Conservation (phyloP, 2,797 vertebrate genomes). For the Pelochelys cantorii region DNA sequence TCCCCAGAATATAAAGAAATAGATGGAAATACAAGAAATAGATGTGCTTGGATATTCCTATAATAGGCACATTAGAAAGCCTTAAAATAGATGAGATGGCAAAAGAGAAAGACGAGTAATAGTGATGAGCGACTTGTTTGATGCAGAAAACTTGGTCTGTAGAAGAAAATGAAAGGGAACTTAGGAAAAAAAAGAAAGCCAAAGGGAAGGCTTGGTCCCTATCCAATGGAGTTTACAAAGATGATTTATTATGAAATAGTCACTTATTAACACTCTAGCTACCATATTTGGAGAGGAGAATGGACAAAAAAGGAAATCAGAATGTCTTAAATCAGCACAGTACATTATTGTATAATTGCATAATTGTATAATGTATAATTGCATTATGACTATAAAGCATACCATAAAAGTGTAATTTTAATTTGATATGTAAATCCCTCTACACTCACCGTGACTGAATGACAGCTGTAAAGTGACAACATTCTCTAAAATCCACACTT, state of each 20-base stretch:
- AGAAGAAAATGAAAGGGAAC: background rate
- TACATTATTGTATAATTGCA: background rate
- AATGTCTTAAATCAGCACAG: background rate
- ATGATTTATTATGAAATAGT: constrained; percentile 23
- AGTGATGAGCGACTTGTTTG: background rate
- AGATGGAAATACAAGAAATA: background rate
- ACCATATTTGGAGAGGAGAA: background rate
- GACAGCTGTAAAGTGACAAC: background rate
- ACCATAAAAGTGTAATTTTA: background rate
- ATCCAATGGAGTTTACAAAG: constrained; percentile 32
- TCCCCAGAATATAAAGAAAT: background rate
- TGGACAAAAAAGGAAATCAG: fast-evolving
- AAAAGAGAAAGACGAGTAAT: background rate
- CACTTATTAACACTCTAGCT: constrained; percentile 29
- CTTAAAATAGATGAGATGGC: background rate
- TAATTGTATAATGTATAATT: background rate
- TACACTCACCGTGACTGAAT: background rate
- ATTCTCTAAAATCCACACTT: background rate
- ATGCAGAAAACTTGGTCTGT: background rate
- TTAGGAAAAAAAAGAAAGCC: background rate
- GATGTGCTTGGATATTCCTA: background rate
- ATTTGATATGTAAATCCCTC: background rate
- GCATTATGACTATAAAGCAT: background rate
- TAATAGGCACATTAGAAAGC: background rate
- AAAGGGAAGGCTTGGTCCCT: background rate